phyloP scores from a whole-genome alignment of 2,113 vertebrate species.

The Apus apus region DNA sequence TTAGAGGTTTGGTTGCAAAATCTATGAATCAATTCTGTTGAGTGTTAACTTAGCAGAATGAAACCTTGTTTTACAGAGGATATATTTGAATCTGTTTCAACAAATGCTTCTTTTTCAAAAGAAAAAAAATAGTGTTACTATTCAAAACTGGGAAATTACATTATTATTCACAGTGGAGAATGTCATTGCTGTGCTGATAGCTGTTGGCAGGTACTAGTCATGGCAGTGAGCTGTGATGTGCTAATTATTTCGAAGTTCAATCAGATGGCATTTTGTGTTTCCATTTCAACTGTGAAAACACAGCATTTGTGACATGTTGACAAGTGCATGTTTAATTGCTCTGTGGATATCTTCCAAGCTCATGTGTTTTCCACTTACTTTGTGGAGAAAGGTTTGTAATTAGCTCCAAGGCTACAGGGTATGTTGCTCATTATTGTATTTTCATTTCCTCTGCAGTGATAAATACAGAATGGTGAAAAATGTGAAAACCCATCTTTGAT shows the following conservation, averaged over 20 bases:
- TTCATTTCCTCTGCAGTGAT: background rate
- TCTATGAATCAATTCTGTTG: background rate
- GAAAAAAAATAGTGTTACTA: background rate
- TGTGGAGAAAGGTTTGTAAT: background rate
- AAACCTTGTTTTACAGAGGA: background rate
- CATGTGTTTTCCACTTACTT: background rate
- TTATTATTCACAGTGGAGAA: constrained; percentile 38
- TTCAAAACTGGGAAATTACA: background rate
- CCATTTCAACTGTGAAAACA: constrained; percentile 35
- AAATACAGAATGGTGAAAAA: background rate
- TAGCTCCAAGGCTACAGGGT: background rate
- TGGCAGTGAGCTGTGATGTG: constrained; percentile 42
- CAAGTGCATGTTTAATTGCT: constrained; percentile 44
- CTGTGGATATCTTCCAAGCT: background rate
- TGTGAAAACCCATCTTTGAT: background rate
- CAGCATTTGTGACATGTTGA: constrained; percentile 41
- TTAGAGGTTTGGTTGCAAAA: background rate
- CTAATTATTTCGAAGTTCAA: constrained; percentile 66
- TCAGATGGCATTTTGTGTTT: constrained; percentile 64
- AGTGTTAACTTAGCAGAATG: background rate
- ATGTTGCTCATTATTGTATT: background rate
- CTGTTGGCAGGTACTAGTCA: constrained; percentile 56
- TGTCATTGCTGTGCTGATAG: constrained; percentile 43
- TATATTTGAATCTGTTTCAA: background rate
- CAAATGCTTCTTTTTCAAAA: background rate